Conservation (phyloP, 2,888 invertebrate species). For the Drosophila borealis region DNA sequence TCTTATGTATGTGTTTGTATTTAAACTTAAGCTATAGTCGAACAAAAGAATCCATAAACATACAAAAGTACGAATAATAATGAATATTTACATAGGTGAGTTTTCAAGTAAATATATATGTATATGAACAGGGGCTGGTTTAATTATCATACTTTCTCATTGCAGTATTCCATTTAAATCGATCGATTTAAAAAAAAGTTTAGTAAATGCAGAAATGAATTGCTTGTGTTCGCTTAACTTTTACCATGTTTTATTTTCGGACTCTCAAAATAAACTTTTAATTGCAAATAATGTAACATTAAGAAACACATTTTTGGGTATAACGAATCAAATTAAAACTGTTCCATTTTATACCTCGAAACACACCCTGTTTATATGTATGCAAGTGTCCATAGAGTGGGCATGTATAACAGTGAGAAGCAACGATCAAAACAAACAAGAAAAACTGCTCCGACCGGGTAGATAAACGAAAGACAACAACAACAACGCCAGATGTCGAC, state of each 20-base stretch:
- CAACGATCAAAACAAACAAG: constrained; percentile 74
- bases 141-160: not conserved
- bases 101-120: not conserved
- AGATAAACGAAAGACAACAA: constrained; percentile 36
- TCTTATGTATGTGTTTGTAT: not conserved
- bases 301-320: not conserved
- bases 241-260: too few species aligned
- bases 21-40: not conserved
- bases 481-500: constrained; percentile 45
- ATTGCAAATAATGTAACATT: not conserved
- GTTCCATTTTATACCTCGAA: not conserved
- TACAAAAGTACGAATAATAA: not conserved
- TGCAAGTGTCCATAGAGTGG: constrained; percentile 8
- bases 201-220: too few species aligned
- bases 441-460: constrained; percentile 58
- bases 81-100: not conserved
- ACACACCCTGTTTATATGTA: constrained; percentile 10
- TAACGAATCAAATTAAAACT: not conserved
- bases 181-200: too few species aligned
- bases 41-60: not conserved
- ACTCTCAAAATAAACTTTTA: constrained; percentile 11
- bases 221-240: too few species aligned
- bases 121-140: not conserved
- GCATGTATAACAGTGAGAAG: constrained; percentile 46
- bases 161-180: not conserved